Evolutionary conservation across 2,113 vertebrate genomes (phyloP).

Genomic region (Mellivora capensis): DNA sequence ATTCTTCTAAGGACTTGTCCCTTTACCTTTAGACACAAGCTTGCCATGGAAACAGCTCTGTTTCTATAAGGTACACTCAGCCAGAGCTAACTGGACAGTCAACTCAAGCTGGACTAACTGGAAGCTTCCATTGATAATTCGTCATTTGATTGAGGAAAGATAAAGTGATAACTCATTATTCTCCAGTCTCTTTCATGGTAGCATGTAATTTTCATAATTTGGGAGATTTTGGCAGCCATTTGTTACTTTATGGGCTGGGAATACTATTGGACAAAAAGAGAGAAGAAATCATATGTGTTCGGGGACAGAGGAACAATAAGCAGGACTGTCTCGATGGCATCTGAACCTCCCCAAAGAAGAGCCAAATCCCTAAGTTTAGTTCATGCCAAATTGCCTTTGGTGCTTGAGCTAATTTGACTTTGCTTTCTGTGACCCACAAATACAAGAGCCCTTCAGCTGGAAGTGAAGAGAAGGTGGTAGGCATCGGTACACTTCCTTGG

Average conservation of each 20-base stretch:
- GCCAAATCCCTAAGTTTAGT: background rate
- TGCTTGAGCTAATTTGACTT: background rate
- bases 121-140: background rate
- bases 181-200: background rate
- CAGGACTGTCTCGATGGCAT: background rate
- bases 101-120: background rate
- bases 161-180: background rate
- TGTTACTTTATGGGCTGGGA: background rate
- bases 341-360: background rate
- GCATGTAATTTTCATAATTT: background rate
- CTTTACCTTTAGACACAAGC: background rate
- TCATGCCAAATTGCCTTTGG: background rate
- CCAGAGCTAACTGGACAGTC: background rate
- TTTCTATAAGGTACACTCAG: background rate
- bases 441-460: background rate
- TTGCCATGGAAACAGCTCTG: background rate
- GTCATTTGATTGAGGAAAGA: background rate
- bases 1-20: background rate
- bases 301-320: background rate
- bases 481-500: no score
- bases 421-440: background rate
- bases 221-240: background rate
- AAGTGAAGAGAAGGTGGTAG: background rate
- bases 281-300: background rate
- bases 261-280: background rate